phyloP scores from a whole-genome alignment of 64 coral and sea anemone species.

The Astreopora myriophthalma region DNA sequence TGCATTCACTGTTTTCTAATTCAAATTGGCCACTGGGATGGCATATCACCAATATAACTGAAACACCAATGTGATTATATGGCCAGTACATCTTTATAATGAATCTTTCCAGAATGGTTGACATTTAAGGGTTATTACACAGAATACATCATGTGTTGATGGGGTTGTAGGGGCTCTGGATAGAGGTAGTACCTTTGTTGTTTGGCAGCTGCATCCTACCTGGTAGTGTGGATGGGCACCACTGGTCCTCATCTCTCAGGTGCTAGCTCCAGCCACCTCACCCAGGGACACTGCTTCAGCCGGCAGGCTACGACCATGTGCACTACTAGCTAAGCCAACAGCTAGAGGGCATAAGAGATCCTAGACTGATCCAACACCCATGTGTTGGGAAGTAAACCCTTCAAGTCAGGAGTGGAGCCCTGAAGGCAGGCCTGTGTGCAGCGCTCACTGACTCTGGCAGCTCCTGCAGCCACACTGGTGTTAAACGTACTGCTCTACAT shows the following conservation, averaged over 20 bases:
- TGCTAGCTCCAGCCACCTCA: constrained; percentile 57
- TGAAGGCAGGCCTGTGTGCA: constrained; percentile 7
- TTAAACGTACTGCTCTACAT: constrained; percentile 1
- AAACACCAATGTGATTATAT: no score
- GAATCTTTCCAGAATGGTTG: no score
- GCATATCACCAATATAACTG: no score
- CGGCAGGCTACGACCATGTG: not conserved
- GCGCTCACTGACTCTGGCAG: constrained; percentile 27
- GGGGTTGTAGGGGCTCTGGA: constrained; percentile 28
- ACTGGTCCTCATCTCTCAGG: constrained; percentile 65
- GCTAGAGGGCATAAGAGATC: constrained; percentile 60
- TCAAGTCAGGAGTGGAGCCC: constrained; percentile 59
- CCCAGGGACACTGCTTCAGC: constrained; percentile 54
- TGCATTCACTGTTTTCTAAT: no score
- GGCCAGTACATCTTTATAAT: no score
- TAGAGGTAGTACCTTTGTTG: constrained; percentile 58
- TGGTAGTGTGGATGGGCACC: constrained; percentile 20
- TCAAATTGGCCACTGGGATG: no score
- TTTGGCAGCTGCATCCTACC: constrained; percentile 16
- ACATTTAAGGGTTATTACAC: no score
- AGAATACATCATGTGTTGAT: no score
- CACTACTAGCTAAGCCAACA: constrained; percentile 1
- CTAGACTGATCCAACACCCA: constrained; percentile 28
- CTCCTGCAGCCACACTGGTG: constrained; percentile 57
- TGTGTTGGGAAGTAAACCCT: constrained; percentile 37